These are phyloP conservation scores for Gymnorhina tibicen DNA, from an alignment of 2,113 vertebrate genomes.

Conservation along the genomic window DNA sequence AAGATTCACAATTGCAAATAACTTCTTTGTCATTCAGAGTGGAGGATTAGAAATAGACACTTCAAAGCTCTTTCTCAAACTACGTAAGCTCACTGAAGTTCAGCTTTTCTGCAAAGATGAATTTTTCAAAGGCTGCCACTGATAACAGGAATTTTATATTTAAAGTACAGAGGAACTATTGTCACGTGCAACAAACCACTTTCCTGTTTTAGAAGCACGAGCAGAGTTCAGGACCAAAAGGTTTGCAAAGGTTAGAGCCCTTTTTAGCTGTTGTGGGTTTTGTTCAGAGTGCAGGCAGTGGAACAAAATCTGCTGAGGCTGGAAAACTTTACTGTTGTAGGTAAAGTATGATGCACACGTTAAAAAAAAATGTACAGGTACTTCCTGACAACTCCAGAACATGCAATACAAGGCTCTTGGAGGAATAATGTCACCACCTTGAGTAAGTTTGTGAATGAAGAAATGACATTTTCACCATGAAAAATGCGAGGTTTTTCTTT, in stretches of 20 bases:
- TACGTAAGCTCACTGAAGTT: neutral
- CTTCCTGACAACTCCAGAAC: neutral
- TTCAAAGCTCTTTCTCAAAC: neutral
- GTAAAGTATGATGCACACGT: neutral
- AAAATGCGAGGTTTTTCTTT: neutral
- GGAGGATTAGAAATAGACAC: neutral
- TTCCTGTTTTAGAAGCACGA: slow-evolving; percentile 3
- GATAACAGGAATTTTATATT: neutral
- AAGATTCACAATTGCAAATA: neutral
- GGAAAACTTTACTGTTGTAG: neutral
- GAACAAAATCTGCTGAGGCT: slow-evolving; percentile 18
- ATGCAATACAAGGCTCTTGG: neutral
- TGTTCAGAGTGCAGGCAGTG: neutral
- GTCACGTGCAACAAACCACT: neutral
- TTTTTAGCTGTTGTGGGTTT: neutral
- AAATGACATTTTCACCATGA: neutral
- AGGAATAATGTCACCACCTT: neutral
- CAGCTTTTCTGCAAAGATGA: neutral
- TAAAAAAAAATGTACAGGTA: neutral
- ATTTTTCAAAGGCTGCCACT: neutral
- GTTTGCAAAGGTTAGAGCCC: neutral
- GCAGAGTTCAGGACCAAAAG: neutral
- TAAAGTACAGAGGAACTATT: neutral
- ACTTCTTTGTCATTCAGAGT: neutral
- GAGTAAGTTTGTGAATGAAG: neutral